Evolutionary conservation across 64 coral and sea anemone genomes (phyloP).

Genomic region (Stichodactyla mertensii): DNA sequence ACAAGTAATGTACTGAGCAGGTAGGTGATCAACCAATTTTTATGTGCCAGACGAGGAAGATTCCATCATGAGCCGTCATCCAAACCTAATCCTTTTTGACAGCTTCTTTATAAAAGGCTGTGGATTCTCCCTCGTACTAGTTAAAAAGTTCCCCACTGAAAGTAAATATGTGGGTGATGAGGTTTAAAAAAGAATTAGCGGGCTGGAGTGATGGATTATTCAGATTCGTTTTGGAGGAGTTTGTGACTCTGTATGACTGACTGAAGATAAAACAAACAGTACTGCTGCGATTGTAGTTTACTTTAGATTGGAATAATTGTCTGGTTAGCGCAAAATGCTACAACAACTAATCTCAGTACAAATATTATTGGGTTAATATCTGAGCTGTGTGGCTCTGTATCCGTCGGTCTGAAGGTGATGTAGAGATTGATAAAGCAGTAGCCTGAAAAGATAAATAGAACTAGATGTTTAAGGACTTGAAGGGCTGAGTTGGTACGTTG

Average conservation of each 20-base stretch:
- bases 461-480: no score
- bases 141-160: background rate
- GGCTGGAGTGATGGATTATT: no score
- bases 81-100: background rate
- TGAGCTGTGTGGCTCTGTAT: background rate
- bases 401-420: background rate
- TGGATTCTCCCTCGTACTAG: background rate
- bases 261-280: background rate
- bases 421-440: background rate
- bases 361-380: background rate
- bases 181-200: background rate
- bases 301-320: background rate
- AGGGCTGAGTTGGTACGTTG: no score
- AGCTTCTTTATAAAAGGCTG: background rate
- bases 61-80: background rate
- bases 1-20: background rate
- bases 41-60: background rate
- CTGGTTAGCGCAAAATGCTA: background rate
- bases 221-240: no score
- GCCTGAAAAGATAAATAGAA: no score
- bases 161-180: background rate
- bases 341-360: background rate
- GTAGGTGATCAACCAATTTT: background rate
- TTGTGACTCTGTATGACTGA: background rate
- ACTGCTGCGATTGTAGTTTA: background rate